phyloP scores from a whole-genome alignment of 2,113 vertebrate species.

The Macquaria ambigua region DNA sequence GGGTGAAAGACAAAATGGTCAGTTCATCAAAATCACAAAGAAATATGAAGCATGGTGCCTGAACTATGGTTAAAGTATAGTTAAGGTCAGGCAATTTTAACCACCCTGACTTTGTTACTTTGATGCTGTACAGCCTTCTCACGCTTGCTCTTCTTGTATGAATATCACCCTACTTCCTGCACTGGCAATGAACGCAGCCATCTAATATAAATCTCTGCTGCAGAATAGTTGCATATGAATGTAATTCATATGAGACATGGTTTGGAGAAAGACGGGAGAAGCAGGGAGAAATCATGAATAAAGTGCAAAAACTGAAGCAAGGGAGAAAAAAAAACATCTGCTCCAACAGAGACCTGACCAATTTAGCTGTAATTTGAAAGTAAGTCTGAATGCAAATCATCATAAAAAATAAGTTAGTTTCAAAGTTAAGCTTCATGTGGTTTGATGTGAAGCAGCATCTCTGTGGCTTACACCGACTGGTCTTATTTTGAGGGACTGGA shows the following conservation, averaged over 20 bases:
- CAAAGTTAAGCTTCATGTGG: constrained; percentile 24
- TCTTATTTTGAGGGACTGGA: constrained; percentile 37
- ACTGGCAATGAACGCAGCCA: not conserved
- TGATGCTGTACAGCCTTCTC: not conserved
- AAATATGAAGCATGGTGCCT: not conserved
- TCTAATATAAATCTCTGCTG: constrained; percentile 28
- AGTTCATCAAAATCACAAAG: not conserved
- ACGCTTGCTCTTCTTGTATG: not conserved
- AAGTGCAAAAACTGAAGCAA: constrained; percentile 15
- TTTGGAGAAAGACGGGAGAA: constrained; percentile 5
- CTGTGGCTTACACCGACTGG: constrained; percentile 8
- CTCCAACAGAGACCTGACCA: constrained; percentile 9
- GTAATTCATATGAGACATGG: constrained; percentile 5
- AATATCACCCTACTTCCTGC: constrained; percentile 1
- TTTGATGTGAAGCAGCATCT: constrained; percentile 39
- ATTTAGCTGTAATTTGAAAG: constrained; percentile 22
- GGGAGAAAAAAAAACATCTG: constrained; percentile 17
- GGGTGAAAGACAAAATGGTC: not conserved
- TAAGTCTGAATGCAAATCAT: constrained; percentile 49
- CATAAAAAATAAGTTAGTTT: constrained; percentile 19
- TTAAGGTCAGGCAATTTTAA: not conserved
- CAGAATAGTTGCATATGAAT: constrained; percentile 23
- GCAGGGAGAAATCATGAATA: constrained; percentile 6
- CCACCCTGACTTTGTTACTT: not conserved
- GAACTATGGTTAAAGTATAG: too few species aligned